These are phyloP conservation scores for Eospalax fontanierii DNA, from an alignment of 2,797 vertebrate genomes.

Conservation along the genomic window DNA sequence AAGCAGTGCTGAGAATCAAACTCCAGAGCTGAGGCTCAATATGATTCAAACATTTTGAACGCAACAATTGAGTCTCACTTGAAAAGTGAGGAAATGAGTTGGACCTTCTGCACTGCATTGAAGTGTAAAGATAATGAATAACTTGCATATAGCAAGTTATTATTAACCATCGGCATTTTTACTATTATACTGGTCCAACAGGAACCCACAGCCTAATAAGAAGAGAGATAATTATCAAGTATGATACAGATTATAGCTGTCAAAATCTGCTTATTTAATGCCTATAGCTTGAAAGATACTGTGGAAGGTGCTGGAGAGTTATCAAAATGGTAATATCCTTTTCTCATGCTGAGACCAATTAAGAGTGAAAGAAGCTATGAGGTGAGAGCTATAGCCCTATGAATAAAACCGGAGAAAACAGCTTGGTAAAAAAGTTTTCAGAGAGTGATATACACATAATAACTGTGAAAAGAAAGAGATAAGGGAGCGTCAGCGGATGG, in stretches of 20 bases:
- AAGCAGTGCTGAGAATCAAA: neutral
- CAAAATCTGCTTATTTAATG: neutral
- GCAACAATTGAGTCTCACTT: neutral
- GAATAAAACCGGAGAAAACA: too few relatives aligned
- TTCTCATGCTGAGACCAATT: too few relatives aligned
- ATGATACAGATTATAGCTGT: slow-evolving; percentile 11
- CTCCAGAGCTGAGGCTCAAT: neutral
- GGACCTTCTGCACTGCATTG: neutral
- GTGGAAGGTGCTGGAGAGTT: neutral
- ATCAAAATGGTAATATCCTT: neutral
- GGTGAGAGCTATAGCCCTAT: too few relatives aligned
- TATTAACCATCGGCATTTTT: neutral
- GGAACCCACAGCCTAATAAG: neutral
- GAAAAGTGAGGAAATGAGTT: neutral
- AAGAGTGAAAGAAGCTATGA: too few relatives aligned
- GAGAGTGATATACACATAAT: too few relatives aligned
- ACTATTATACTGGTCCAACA: neutral
- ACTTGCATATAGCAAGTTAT: neutral
- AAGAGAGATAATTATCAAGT: neutral
- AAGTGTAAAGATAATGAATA: neutral
- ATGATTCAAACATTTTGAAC: neutral
- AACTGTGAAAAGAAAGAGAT: too few relatives aligned
- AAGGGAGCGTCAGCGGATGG: too few relatives aligned
- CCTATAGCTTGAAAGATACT: neutral
- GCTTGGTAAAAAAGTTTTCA: too few relatives aligned